Conservation (phyloP, 1,140 invertebrate species). For the Ptiloglossa arizonensis region DNA sequence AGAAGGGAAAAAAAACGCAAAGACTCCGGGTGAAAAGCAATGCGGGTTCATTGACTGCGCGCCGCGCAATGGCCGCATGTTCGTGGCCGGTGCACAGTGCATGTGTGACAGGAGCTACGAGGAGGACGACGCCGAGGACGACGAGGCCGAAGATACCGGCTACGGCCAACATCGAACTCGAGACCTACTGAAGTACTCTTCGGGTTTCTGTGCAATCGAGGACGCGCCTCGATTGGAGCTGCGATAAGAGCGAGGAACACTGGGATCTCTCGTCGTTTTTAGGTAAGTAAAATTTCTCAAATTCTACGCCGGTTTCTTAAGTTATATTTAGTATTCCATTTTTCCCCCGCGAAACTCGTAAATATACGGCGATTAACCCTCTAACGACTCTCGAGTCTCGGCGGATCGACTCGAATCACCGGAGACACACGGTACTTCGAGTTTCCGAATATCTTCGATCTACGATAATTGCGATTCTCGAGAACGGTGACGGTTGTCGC, state of each 20-base stretch:
- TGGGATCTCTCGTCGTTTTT: slow-evolving; percentile 9
- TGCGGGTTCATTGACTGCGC: slow-evolving; percentile 68
- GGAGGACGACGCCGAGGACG: slow-evolving; percentile 48
- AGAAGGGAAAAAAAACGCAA: slow-evolving; percentile 48
- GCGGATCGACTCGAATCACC: too few relatives aligned
- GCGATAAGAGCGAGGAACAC: slow-evolving; percentile 20
- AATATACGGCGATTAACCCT: neutral
- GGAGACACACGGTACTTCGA: too few relatives aligned
- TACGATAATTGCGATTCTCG: neutral
- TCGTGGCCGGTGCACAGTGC: slow-evolving; percentile 60
- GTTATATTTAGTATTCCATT: neutral
- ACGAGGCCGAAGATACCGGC: slow-evolving; percentile 45
- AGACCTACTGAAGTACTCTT: slow-evolving; percentile 35
- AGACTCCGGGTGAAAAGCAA: slow-evolving; percentile 63
- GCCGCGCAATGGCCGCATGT: slow-evolving; percentile 66
- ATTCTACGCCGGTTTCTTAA: neutral
- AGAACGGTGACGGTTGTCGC: neutral
- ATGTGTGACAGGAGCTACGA: slow-evolving; percentile 60
- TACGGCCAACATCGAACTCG: slow-evolving; percentile 30
- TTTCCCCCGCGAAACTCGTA: neutral
- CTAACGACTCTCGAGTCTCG: neutral
- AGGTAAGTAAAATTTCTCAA: slow-evolving; percentile 11
- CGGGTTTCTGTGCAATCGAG: neutral
- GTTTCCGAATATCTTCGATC: neutral
- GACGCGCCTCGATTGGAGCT: slow-evolving; percentile 9